Evolutionary conservation across 2,888 invertebrate species (phyloP), one percentile per base, ranked within the genome.

Genomic region (Brenthis hecate): DNA sequence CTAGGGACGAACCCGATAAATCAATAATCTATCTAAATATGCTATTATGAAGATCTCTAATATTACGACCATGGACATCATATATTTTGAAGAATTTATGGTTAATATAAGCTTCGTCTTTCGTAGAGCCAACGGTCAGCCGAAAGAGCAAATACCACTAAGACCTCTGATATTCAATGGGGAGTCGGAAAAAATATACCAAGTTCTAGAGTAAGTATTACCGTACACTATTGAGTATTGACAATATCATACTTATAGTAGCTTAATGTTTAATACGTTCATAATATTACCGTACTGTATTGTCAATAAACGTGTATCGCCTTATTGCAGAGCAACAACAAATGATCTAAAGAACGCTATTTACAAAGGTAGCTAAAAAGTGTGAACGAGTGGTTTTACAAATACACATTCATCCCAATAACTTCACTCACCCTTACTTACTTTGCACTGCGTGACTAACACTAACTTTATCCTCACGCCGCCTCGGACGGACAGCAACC

Each of bases 61-160:
- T 28, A 4, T 5, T 5, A 28, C 28, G 28, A 28, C 4, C 4
- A 3, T 4, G 0, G 28, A 28, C 28, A 4, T 4, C 5, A 28
- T 28, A 28, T 28, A n/a, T 28, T 28, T 43, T 2, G 36, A 43
- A 1, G 36, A 43, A 43, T 8, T 43, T 43, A 43, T 2, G 36
- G 11, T 43, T 43, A 11, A 43, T 43, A 11, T 8, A 11, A 43
- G 1, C 11, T 43, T 48, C 6, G 13, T 2, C 28, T 64, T 68
- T 77, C 80, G 47, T 79, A 93, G 93, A 70, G 90, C 90, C 58
- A 92, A 92, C 60, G 92, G 93, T 72, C 92, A 92, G 77, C 88
- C 91, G 5, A 94, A 91, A 72, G 97, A 97, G 81, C 96, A 95
- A 78, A 97, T 98, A 84, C 97, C 97, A 61, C 89, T 97, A 78